Evolutionary conservation across 2,113 vertebrate species (phyloP).

Genomic region (Rattus norvegicus): DNA sequence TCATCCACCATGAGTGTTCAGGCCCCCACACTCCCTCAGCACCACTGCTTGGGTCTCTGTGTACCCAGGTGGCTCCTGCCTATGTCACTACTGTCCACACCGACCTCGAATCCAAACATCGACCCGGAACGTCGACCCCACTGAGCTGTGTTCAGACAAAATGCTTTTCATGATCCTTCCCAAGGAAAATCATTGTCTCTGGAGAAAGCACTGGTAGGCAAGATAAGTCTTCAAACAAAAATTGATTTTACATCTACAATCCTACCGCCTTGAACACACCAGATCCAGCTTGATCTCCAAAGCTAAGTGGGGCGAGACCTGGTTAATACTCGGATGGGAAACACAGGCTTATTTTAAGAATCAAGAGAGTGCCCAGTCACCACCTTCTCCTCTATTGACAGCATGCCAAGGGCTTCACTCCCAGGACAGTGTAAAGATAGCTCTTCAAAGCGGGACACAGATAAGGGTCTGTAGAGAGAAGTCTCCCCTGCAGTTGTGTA

Average conservation of each 20-base stretch:
- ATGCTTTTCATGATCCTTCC: neutral
- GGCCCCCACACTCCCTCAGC: neutral
- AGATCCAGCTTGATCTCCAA: neutral
- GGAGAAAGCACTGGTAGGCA: neutral
- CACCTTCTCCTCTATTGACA: neutral
- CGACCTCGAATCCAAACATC: neutral
- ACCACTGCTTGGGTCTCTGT: neutral
- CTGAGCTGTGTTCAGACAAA: neutral
- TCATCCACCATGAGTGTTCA: fast-evolving
- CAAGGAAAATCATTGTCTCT: neutral
- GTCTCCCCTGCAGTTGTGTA: neutral
- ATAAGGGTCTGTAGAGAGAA: no score
- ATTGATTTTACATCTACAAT: neutral
- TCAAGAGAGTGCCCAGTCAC: neutral
- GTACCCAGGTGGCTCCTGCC: fast-evolving
- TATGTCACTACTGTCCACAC: no score
- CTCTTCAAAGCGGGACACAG: neutral
- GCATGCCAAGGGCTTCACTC: neutral
- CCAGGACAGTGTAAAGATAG: neutral
- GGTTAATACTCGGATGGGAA: neutral
- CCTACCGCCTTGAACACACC: neutral
- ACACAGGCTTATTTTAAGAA: neutral
- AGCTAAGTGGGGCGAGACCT: neutral
- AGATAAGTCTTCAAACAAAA: constrained; percentile 20
- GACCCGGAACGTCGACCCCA: no score